Evolutionary conservation across 2,888 invertebrate species (phyloP).

Genomic region (Limnephilus auricula): DNA sequence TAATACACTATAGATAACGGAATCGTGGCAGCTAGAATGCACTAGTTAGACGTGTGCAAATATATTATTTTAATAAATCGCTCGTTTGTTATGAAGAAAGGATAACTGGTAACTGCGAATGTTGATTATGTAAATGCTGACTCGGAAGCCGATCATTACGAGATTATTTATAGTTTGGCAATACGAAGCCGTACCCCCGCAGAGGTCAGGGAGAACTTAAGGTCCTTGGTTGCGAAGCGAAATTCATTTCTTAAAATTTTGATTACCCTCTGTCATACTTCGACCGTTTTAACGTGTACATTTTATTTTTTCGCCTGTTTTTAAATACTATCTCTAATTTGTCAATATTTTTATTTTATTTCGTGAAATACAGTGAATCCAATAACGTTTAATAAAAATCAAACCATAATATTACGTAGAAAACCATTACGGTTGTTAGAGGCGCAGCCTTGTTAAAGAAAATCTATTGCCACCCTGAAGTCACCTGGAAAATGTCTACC

Average conservation of each 20-base stretch:
- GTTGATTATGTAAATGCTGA: neutral
- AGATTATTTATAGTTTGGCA: neutral
- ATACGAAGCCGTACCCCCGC: neutral
- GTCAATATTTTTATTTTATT: too few species aligned
- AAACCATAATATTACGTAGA: too few species aligned
- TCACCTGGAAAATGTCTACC: too few species aligned
- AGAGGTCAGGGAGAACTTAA: neutral
- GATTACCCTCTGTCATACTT: neutral
- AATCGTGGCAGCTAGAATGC: neutral
- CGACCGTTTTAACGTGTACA: neutral
- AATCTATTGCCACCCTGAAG: too few species aligned
- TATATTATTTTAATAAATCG: neutral
- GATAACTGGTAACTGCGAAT: neutral
- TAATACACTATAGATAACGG: neutral
- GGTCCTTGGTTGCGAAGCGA: neutral
- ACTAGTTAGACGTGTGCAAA: neutral
- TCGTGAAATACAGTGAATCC: too few species aligned
- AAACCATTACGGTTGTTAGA: too few species aligned
- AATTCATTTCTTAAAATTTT: neutral
- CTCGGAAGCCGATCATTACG: neutral
- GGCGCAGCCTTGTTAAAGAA: too few species aligned
- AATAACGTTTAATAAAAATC: too few species aligned
- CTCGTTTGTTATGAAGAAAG: neutral
- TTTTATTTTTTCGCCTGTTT: neutral
- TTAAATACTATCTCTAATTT: neutral